phyloP scores from a whole-genome alignment of 2,888 invertebrate genomes.

The Pollenia labialis region DNA sequence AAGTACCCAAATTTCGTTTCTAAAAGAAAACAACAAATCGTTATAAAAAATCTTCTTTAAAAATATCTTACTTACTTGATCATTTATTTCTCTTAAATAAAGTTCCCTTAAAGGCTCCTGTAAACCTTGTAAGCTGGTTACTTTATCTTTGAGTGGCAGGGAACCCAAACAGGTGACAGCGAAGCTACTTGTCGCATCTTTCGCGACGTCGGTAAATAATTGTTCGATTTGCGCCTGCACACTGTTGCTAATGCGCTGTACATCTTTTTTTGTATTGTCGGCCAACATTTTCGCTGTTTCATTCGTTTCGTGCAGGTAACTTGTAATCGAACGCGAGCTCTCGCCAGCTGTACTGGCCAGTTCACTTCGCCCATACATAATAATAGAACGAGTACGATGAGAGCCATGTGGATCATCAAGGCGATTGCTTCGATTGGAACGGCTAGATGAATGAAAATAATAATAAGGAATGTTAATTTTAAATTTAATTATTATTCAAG shows the following conservation, averaged over 20 bases:
- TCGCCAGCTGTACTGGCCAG: conserved; percentile 81
- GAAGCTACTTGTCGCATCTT: conserved; percentile 87
- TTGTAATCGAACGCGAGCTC: conserved; percentile 80
- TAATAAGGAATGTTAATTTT: neutral
- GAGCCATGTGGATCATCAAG: conserved; percentile 84
- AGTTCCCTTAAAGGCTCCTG: conserved; percentile 91
- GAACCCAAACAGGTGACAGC: conserved; percentile 93
- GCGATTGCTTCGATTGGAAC: conserved; percentile 83
- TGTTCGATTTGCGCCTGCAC: conserved; percentile 94
- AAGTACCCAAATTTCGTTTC: conserved; percentile 80
- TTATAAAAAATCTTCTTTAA: neutral
- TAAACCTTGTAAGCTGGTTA: conserved; percentile 92
- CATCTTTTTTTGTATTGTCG: conserved; percentile 81
- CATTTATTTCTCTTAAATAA: conserved; percentile 85
- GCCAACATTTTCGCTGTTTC: conserved; percentile 77
- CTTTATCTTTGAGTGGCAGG: conserved; percentile 90
- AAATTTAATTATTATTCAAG: too few species aligned
- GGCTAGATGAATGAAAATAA: conserved; percentile 66
- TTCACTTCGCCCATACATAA: conserved; percentile 84
- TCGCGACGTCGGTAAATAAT: conserved; percentile 91
- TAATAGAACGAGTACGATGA: conserved; percentile 84
- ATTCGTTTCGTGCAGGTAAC: conserved; percentile 79
- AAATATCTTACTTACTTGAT: conserved; percentile 77
- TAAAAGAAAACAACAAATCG: conserved; percentile 66
- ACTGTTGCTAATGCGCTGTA: conserved; percentile 86